A percentile compares a stretch with the other conserved stretches of the same genome.
phyloP scores from a whole-genome alignment of 2,888 invertebrate genomes.

The Diogma glabrata region DNA sequence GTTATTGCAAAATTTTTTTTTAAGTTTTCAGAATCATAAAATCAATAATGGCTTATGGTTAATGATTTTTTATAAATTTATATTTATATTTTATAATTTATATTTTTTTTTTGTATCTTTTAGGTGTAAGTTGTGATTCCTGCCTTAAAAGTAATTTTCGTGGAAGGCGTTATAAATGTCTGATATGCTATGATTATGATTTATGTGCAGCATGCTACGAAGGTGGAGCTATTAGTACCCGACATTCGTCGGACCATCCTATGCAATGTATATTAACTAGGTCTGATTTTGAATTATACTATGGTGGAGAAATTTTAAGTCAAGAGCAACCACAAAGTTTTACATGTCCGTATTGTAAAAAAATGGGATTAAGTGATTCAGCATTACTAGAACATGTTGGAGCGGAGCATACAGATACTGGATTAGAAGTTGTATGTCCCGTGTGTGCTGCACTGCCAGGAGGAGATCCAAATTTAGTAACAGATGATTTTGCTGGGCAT shows the following conservation, averaged over 20 bases:
- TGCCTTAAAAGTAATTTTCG: constrained; percentile 96
- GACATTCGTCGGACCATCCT: constrained; percentile 93
- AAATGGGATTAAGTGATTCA: constrained; percentile 90
- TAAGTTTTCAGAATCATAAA: too few relatives aligned
- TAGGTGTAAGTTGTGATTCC: constrained; percentile 99
- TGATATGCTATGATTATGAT: constrained; percentile 98
- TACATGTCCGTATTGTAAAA: constrained; percentile 95
- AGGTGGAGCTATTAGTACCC: constrained; percentile 77
- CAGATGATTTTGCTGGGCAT: constrained; percentile 96
- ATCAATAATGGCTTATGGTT: too few relatives aligned
- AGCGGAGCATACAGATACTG: constrained; percentile 82
- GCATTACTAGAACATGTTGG: constrained; percentile 85
- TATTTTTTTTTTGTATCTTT: constrained; percentile 24
- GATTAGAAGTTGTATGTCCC: constrained; percentile 94
- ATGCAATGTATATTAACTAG: constrained; percentile 98
- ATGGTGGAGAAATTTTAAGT: constrained; percentile 86
- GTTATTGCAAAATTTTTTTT: too few relatives aligned
- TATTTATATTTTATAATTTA: background rate
- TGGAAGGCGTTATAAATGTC: constrained; percentile 96
- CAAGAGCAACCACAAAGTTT: constrained; percentile 91
- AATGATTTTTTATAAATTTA: too few relatives aligned
- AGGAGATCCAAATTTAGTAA: constrained; percentile 94
- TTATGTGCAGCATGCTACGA: constrained; percentile 95
- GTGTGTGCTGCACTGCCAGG: constrained; percentile 94
- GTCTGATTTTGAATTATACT: constrained; percentile 92